Evolutionary conservation across 2,113 vertebrate genomes (phyloP), one percentile per base, ranked within the genome.

Genomic region (Rhineura floridana): DNA sequence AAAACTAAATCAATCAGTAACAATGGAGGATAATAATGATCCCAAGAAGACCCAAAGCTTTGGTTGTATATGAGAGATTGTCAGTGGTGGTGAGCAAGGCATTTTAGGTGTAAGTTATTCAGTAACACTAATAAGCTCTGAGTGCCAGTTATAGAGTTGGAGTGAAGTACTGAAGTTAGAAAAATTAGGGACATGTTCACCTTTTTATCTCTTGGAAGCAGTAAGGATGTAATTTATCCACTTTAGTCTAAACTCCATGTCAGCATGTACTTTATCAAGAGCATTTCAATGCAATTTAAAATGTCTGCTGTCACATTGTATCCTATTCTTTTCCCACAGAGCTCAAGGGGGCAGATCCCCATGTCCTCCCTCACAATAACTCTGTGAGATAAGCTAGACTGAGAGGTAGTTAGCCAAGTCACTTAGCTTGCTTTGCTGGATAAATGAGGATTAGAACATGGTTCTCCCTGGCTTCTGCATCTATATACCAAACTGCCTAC

Each of bases 1-100:
- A 81, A 81, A 87, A 42, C 39, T 21, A 36, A 91, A 94, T 93
- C 83, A 96, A 95, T 95, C 93, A 95, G 95, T 96, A 96, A 96
- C 95, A 0, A 90, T 85, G 90, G 90, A 1, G 0, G 81, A 87
- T 87, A 90, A 93, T 94, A 91, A 93, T 91, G 81, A 39, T 94
- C 90, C 90, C 90, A 95, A 25, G 93, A 90, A 93, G 73, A 92
- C 84, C 91, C 75, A 91, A 87, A 90, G 85, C 75, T 89, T 50
- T 70, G 9, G 39, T 55, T 23, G 10, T 42, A 15, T 44, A 23
- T n/a, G 13, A 11, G 33, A 59, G 59, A 23, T 4, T 30, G 25
- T 59, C 77, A 65, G 21, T 13, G 3, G 30, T 48, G 50, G 15
- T 39, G 44, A 73, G 42, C 62, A 36, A 70, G 39, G 39, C 7